Evolutionary conservation across 2,888 invertebrate genomes (phyloP).

Genomic region (Sepioteuthis lessoniana): DNA sequence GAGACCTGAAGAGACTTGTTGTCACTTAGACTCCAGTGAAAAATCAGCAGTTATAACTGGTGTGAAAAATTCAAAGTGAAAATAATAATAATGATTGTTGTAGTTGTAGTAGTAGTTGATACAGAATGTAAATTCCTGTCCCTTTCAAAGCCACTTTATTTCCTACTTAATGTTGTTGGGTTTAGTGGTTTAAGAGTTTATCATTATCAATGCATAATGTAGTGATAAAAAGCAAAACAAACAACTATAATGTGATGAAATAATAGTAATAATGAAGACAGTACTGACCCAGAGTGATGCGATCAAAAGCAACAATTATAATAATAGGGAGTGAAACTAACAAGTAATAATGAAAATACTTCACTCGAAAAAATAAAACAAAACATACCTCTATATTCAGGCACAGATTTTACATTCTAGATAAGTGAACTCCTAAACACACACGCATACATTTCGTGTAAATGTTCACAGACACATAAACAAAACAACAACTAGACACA

Average conservation of each 20-base stretch:
- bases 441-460: background rate
- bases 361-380: background rate
- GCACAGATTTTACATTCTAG: too few relatives aligned
- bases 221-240: background rate
- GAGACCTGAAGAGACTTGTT: too few relatives aligned
- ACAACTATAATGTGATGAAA: background rate
- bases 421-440: background rate
- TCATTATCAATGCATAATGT: background rate
- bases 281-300: background rate
- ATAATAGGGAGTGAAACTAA: background rate
- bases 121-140: too few relatives aligned
- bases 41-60: too few relatives aligned
- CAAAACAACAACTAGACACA: background rate
- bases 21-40: too few relatives aligned
- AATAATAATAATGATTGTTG: too few relatives aligned
- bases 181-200: background rate
- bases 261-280: background rate
- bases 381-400: too few relatives aligned
- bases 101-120: too few relatives aligned
- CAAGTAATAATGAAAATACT: background rate
- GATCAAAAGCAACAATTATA: background rate
- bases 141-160: too few relatives aligned
- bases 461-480: background rate
- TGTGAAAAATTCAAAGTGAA: too few relatives aligned
- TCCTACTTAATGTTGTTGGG: too few relatives aligned